These are phyloP conservation scores for Pogonocichla stellata DNA, from an alignment of 2,113 vertebrate species.

Conservation along the genomic window DNA sequence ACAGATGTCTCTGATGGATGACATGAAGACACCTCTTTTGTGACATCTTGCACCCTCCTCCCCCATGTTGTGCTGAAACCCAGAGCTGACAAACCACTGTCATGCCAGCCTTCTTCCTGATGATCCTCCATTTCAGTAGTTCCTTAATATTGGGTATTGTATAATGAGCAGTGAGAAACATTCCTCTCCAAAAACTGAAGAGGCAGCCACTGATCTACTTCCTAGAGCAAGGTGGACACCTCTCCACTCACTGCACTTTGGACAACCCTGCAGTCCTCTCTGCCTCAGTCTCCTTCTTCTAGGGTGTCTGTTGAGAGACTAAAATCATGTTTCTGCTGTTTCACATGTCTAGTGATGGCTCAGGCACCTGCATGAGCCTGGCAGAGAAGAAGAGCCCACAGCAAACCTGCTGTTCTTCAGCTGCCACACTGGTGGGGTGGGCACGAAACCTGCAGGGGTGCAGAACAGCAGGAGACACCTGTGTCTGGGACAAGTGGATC, in stretches of 20 bases:
- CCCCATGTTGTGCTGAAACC: background rate
- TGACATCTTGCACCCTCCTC: background rate
- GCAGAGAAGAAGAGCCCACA: background rate
- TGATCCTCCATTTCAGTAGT: background rate
- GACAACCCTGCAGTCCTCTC: background rate
- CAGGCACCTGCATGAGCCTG: background rate
- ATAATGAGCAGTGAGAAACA: background rate
- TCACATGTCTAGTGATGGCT: background rate
- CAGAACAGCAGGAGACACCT: rapidly evolving
- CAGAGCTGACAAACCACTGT: background rate
- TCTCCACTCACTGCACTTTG: background rate
- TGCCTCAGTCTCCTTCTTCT: background rate
- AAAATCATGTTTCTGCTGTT: background rate
- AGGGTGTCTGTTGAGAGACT: background rate
- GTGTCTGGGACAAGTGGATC: background rate
- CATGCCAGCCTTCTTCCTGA: background rate
- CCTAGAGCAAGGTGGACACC: background rate
- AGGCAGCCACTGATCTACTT: background rate
- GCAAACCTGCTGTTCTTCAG: background rate
- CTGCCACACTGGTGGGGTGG: background rate
- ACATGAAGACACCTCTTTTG: background rate
- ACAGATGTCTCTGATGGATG: background rate
- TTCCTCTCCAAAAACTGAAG: background rate
- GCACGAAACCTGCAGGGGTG: background rate
- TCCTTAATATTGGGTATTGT: background rate